Percentiles rank a stretch among this genome's conserved stretches.
Evolutionary conservation across 2,888 invertebrate species (phyloP).

Genomic region (Xestia xanthographa): DNA sequence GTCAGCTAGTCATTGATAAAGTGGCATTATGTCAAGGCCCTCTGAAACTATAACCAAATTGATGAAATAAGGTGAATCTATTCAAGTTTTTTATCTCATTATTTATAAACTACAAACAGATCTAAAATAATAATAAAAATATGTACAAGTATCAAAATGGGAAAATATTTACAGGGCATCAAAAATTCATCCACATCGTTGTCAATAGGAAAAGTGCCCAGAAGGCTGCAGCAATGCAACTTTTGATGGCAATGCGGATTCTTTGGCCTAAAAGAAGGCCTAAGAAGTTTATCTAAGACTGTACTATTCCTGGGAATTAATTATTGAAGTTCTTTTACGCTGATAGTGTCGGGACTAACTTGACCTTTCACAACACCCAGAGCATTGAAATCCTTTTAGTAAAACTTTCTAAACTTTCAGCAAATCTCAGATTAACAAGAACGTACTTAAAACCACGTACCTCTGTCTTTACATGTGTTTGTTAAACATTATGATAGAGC

Average conservation of each 20-base stretch:
- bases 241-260: background rate
- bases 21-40: background rate
- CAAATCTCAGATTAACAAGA: background rate
- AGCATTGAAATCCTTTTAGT: background rate
- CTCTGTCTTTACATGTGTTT: background rate
- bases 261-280: background rate
- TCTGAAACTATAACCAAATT: background rate
- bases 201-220: background rate
- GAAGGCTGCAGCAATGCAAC: background rate
- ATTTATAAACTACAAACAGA: background rate
- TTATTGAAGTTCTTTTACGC: background rate
- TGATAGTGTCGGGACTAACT: background rate
- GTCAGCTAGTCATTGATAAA: too few relatives aligned
- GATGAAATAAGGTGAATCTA: background rate
- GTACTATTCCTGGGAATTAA: background rate
- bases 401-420: too few relatives aligned
- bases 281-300: background rate
- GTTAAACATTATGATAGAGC: conserved; percentile 7
- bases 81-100: background rate
- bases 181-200: background rate
- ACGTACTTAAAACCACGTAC: background rate
- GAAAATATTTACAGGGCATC: background rate
- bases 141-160: background rate
- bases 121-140: background rate
- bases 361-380: background rate